Conservation (phyloP, 23 tunicate species). For the Corella eumyota region DNA sequence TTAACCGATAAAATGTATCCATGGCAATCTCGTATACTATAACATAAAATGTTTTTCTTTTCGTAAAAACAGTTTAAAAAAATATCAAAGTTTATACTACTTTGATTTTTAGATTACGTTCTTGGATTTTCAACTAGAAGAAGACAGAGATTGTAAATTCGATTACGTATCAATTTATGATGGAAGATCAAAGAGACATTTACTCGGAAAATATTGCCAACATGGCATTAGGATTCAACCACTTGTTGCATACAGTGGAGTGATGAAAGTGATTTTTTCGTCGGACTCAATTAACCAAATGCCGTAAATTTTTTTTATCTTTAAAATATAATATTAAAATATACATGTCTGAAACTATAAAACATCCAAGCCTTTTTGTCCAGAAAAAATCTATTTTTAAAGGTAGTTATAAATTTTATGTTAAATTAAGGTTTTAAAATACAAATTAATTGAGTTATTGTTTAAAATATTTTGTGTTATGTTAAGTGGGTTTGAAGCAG, state of each 20-base stretch:
- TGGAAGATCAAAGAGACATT: conserved; percentile 28
- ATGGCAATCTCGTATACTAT: no score
- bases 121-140: conserved; percentile 30
- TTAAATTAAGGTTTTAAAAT: no score
- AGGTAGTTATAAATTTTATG: no score
- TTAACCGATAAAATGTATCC: no score
- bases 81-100: no score
- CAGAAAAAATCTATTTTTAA: no score
- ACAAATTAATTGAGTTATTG: no score
- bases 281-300: conserved; percentile 30
- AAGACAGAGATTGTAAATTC: conserved; percentile 23
- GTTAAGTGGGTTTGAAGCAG: conserved; percentile 41
- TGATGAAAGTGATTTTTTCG: conserved; percentile 28
- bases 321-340: not conserved
- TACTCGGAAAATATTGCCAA: conserved; percentile 51
- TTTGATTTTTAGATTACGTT: conserved; percentile 32
- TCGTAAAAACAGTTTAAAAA: no score
- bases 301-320: not conserved
- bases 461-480: not conserved
- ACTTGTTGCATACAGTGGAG: conserved; percentile 52
- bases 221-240: conserved; percentile 23
- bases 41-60: no score
- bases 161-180: conserved; percentile 52
- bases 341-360: not conserved
- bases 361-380: not conserved